Conservation (phyloP, 2,888 invertebrate genomes). For the Cyrtodaria siliqua region DNA sequence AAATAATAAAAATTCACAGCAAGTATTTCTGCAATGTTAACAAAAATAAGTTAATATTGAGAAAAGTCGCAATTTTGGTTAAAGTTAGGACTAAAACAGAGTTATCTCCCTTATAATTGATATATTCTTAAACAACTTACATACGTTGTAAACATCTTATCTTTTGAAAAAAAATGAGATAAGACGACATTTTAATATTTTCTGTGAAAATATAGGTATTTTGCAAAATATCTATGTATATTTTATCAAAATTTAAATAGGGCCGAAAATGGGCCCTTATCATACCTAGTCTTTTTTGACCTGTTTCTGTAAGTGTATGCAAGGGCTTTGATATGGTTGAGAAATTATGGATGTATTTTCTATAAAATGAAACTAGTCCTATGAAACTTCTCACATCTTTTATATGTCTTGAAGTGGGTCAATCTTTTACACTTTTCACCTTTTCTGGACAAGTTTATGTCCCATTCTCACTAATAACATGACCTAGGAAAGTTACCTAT, state of each 20-base stretch:
- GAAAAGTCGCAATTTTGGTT: too few relatives aligned
- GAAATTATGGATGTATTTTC: not conserved
- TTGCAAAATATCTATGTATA: not conserved
- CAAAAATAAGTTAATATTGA: too few relatives aligned
- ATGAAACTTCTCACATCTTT: not conserved
- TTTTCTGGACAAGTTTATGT: not conserved
- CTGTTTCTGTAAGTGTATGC: not conserved
- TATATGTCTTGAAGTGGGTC: not conserved
- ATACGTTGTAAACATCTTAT: not conserved
- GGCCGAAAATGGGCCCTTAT: too few relatives aligned
- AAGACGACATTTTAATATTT: not conserved
- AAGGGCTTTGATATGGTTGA: not conserved
- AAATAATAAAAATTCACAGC: too few relatives aligned
- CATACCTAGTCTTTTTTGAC: too few relatives aligned
- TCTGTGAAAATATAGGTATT: not conserved
- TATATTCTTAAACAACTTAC: too few relatives aligned
- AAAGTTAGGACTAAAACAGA: too few relatives aligned
- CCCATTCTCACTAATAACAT: constrained; percentile 2
- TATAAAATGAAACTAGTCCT: not conserved
- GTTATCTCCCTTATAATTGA: too few relatives aligned
- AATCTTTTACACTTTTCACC: not conserved
- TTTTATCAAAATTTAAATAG: too few relatives aligned
- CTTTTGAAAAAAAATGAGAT: not conserved
- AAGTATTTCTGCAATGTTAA: too few relatives aligned
- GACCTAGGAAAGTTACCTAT: constrained; percentile 7